Base-by-base conservation (phyloP, 2,113 vertebrate species). In the Thamnophis sirtalis region DNA sequence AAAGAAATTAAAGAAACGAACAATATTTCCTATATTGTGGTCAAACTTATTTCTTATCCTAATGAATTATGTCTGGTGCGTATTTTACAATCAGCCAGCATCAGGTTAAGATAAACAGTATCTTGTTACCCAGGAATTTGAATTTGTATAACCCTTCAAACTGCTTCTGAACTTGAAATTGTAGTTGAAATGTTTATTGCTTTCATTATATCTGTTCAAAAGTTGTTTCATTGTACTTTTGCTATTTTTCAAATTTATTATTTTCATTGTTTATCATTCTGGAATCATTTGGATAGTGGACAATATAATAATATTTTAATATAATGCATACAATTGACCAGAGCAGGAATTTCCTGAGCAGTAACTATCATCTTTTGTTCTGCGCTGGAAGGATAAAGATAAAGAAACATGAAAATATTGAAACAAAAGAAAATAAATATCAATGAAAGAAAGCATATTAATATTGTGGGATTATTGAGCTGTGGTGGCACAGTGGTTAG, bases 21-120 rank as follows among this genome's bases (percentile, higher is more conserved):
- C 5, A 63, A 0, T 26, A 5, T 0, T 2, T 89, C 68, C 0
- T 53, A 80, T 56, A 22, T 26, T 0, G 0, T 0, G 85, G 84
- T 80, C 11, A 60, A 5, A 10, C 7, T 0, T 60, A 0, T 63
- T 87, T 8, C 56, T 1, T 0, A 22, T 0, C 51, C 19, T 28
- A 19, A 89, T 90, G 26, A 53, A 50, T 19, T n/a, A n/a, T 51
- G 50, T 28, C 85, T 86, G 4, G 13, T 51, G 53, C 1, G 0
- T 53, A 87, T 28, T 87, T 87, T n/a, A 53, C 15, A 53, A 53
- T 53, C 26, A 3, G n/a, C 53, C 50, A 53, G 50, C 28, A 53
- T 28, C 50, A n/a, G 13, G 50, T 87, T 87, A 87, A 53, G 5
- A 86, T 33, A 87, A n/a, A 68, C 63, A 68, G 28, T 87, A 53